Conservation (phyloP, 2,113 vertebrate genomes). For the Clinocottus analis region DNA sequence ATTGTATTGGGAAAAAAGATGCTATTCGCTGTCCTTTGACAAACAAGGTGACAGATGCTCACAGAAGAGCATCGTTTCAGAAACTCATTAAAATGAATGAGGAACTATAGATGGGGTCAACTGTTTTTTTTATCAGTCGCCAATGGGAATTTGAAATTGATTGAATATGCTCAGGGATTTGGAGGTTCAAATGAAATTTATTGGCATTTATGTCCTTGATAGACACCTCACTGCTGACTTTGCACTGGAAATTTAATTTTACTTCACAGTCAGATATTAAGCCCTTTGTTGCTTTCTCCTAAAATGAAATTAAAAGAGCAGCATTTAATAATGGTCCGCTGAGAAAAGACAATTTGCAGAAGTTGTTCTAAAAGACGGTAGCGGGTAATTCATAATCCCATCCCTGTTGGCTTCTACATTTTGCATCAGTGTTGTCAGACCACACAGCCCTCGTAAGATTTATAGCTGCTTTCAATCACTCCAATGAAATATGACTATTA, state of each 20-base stretch:
- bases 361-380: slow-evolving; percentile 19
- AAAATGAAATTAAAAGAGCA: slow-evolving; percentile 45
- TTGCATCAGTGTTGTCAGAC: background rate
- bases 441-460: slow-evolving; percentile 22
- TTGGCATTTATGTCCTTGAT: slow-evolving; percentile 51
- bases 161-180: slow-evolving; percentile 62
- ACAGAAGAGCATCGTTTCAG: slow-evolving; percentile 56
- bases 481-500: slow-evolving; percentile 24
- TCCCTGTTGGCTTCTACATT: slow-evolving; percentile 6
- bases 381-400: slow-evolving; percentile 8
- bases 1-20: slow-evolving; percentile 37
- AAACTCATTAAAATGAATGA: slow-evolving; percentile 81
- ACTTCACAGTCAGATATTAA: slow-evolving; percentile 43
- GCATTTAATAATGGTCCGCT: slow-evolving; percentile 57
- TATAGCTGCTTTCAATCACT: slow-evolving; percentile 27
- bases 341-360: slow-evolving; percentile 25
- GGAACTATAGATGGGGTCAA: slow-evolving; percentile 59
- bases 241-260: slow-evolving; percentile 51
- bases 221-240: slow-evolving; percentile 46
- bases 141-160: slow-evolving; percentile 70
- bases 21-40: slow-evolving; percentile 3
- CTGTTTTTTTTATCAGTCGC: slow-evolving; percentile 68
- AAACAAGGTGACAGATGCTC: slow-evolving; percentile 64
- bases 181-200: slow-evolving; percentile 56
- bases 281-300: slow-evolving; percentile 37